Base-by-base conservation (phyloP, 2,888 invertebrate species). In the Cataglyphis rosenhaueri region DNA sequence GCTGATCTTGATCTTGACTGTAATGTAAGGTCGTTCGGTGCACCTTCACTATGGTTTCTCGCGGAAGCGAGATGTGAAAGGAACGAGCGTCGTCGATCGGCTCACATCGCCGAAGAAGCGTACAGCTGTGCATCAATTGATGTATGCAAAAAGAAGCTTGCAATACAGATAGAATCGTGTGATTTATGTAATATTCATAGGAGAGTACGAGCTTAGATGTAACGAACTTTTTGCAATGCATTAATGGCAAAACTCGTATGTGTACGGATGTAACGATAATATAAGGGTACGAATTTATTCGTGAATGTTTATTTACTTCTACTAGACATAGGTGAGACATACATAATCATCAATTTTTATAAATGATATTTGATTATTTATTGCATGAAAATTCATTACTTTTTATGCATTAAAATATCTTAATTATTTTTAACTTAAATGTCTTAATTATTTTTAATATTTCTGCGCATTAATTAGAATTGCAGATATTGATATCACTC, bases 1-100 rank as follows among this genome's bases (percentile, higher is more conserved):
- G 29, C 62, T 78, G 52, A 62, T 81, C 76, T 81, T 81, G 81
- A 81, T 76, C 76, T 76, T 81, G 29, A 29, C 55, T 52, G 21
- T 12, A 71, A 38, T 9, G 38, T 74, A 81, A 81, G 75, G 81
- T 81, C 74, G 62, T 81, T 78, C 70, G 35, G 12, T 70, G 59
- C 78, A 59, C 78, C 78, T 79, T 79, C 71, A 59, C 48, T 21
- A 8, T 35, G 35, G 35, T 79, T 79, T 79, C 70, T 79, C 70
- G 70, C 44, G 78, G 71, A 79, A 79, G 71, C 25, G n/a, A n/a
- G n/a, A 12, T 52, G 71, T 79, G 78, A 79, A 79, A 79, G 78
- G 59, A 35, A 79, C 4, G 18, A 12, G 29, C 21, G 44, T 15
- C 3, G 44, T 70, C n/a, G 18, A 41, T 8, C 18, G 41, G 32